phyloP scores from a whole-genome alignment of 2,113 vertebrate genomes.

The Archocentrus centrarchus region DNA sequence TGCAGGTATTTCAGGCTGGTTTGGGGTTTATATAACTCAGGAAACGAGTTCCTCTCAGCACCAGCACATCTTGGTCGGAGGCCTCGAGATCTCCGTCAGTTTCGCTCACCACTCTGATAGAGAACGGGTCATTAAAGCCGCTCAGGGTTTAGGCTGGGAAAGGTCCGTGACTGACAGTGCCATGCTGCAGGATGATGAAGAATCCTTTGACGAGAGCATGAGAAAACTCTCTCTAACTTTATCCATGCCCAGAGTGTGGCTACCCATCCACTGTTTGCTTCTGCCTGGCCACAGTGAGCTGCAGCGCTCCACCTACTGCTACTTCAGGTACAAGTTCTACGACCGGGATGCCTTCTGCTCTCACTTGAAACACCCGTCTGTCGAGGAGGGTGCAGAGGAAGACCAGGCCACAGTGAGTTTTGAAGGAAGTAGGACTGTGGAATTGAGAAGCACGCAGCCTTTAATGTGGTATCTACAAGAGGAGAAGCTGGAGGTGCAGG shows the following conservation, averaged over 20 bases:
- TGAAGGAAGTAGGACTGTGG: constrained; percentile 77
- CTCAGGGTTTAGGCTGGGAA: constrained; percentile 86
- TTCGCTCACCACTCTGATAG: constrained; percentile 87
- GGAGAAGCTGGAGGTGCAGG: constrained; percentile 91
- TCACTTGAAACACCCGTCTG: constrained; percentile 81
- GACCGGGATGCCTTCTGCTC: constrained; percentile 86
- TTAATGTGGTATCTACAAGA: constrained; percentile 93
- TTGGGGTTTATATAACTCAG: constrained; percentile 80
- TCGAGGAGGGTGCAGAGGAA: constrained; percentile 56
- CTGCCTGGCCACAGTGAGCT: constrained; percentile 82
- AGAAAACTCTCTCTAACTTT: constrained; percentile 75
- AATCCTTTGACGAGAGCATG: constrained; percentile 13
- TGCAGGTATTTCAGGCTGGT: constrained; percentile 93
- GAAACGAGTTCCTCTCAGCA: constrained; percentile 51
- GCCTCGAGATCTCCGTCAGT: constrained; percentile 87
- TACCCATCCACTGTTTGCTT: constrained; percentile 87
- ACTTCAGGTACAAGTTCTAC: constrained; percentile 92
- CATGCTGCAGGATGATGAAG: constrained; percentile 56
- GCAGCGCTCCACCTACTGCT: constrained; percentile 85
- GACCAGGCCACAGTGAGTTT: constrained; percentile 82
- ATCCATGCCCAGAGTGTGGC: constrained; percentile 86
- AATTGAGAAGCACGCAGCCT: constrained; percentile 82
- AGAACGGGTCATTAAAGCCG: constrained; percentile 86
- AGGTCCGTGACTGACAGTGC: constrained; percentile 29
- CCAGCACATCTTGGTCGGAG: constrained; percentile 82